Base-by-base conservation (phyloP, 2,888 invertebrate species). In the Thelaira solivaga region DNA sequence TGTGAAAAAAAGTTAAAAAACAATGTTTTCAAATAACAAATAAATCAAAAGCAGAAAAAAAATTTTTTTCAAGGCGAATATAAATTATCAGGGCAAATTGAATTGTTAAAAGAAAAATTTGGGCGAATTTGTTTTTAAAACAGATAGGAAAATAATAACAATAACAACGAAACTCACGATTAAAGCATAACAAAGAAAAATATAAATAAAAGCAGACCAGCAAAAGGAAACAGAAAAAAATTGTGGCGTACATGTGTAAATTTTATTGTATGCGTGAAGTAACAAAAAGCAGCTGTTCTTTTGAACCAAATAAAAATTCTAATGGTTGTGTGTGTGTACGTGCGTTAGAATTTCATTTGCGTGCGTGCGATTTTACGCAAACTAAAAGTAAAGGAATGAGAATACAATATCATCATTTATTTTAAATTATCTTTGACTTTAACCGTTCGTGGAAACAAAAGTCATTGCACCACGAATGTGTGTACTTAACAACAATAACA, bases 121-220 rank as follows among this genome's bases (percentile, higher is more conserved):
- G 41, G 51, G 74, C 74, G 65, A 78, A 78, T 59, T 69, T 16
- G 51, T 16, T n/a, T 67, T 43, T 22, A 62, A 64, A 76, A 71
- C 71, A 77, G 45, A 77, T 73, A 73, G 73, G 67, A 73, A 77
- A 73, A 77, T 71, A 76, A 76, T 71, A 76, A 77, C 72, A 76
- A 76, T 71, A 76, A 76, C 76, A 76, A 76, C 71, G 74, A 75
- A 75, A 45, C 20, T 57, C 26, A 51, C 2, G 20, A 57, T 8
- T 57, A 71, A 64, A 71, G 65, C 57, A 36, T 22, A 69, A 45
- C 34, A 26, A 59, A 59, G 74, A 53, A 75, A 75, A 75, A 68
- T 75, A 62, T 75, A 75, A 75, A 75, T 75, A 75, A 68, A 74
- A 74, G 22, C 69, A 61, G 34, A 36, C 43, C 55, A 39, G 61